Evolutionary conservation across 1,140 invertebrate species (phyloP).

Genomic region (Camponotus vicinus): DNA sequence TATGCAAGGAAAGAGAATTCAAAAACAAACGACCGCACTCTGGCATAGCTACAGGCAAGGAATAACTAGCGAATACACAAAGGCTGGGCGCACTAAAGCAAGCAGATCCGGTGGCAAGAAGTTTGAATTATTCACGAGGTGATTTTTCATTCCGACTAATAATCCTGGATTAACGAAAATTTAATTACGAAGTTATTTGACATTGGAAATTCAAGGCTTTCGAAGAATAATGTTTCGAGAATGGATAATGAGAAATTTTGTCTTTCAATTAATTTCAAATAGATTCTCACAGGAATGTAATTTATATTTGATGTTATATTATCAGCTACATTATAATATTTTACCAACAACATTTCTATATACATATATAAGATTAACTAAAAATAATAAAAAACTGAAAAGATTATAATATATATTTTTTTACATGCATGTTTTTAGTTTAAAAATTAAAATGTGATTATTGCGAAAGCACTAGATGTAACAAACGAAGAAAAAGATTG

Average conservation of each 20-base stretch:
- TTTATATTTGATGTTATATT: conserved; percentile 25
- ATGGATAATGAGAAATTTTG: conserved; percentile 1
- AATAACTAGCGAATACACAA: conserved; percentile 48
- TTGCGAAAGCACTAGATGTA: not conserved
- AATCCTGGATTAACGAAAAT: conserved; percentile 45
- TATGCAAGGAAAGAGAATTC: conserved; percentile 28
- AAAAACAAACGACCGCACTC: conserved; percentile 27
- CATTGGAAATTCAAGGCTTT: conserved; percentile 27
- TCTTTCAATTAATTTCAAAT: conserved; percentile 19
- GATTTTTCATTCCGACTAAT: conserved; percentile 57
- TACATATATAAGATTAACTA: not conserved
- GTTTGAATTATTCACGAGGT: conserved; percentile 59
- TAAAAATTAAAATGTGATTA: not conserved
- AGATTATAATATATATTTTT: not conserved
- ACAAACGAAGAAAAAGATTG: conserved; percentile 5
- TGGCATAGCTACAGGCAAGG: not conserved
- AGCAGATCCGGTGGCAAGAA: conserved; percentile 55
- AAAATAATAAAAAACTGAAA: not conserved
- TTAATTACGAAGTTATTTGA: conserved; percentile 46
- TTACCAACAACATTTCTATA: not conserved
- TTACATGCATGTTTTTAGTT: not conserved
- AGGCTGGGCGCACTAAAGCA: conserved; percentile 35
- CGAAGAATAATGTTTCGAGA: not conserved
- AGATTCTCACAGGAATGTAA: not conserved
- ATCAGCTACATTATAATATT: not conserved